A percentile compares a stretch with the other conserved stretches of the same genome.
These are phyloP conservation scores for Bombus balteatus DNA, from an alignment of 1,140 invertebrate genomes.

Conservation along the genomic window DNA sequence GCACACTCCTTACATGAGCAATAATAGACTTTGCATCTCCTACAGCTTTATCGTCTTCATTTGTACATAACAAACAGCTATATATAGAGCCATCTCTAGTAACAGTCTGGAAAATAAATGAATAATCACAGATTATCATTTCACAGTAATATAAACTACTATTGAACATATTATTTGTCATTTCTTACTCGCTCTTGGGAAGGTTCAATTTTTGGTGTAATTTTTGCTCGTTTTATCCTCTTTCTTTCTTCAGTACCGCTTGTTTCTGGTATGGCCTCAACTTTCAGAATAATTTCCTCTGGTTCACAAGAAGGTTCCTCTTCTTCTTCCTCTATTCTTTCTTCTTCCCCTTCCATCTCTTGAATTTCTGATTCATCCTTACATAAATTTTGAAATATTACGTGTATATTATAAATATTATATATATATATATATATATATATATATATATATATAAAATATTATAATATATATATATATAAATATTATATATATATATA, in stretches of 20 bases:
- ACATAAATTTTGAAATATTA: neutral
- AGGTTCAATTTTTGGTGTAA: slow-evolving; percentile 57
- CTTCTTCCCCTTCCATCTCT: slow-evolving; percentile 50
- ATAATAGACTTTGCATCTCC: slow-evolving; percentile 85
- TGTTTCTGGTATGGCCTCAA: slow-evolving; percentile 45
- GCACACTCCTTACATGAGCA: slow-evolving; percentile 84
- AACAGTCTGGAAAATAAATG: slow-evolving; percentile 78
- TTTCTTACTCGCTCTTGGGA: slow-evolving; percentile 46
- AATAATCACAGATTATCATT: slow-evolving; percentile 27
- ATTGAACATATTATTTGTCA: neutral
- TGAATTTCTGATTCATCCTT: slow-evolving; percentile 52
- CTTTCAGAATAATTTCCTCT: slow-evolving; percentile 45
- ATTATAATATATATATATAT: too few relatives aligned
- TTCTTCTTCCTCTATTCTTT: slow-evolving; percentile 50
- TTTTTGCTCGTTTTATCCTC: slow-evolving; percentile 52
- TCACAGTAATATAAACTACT: neutral
- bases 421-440: too few relatives aligned
- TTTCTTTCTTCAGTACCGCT: slow-evolving; percentile 67
- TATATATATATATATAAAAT: too few relatives aligned
- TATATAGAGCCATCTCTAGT: slow-evolving; percentile 82
- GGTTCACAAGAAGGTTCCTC: slow-evolving; percentile 34
- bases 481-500: neutral
- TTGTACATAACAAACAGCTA: slow-evolving; percentile 85
- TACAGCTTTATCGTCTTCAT: slow-evolving; percentile 78
- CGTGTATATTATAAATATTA: too few relatives aligned